A percentile compares a stretch with the other conserved stretches of the same genome.
Conservation (phyloP, 2,888 invertebrate genomes). For the Catocala fraxini region DNA sequence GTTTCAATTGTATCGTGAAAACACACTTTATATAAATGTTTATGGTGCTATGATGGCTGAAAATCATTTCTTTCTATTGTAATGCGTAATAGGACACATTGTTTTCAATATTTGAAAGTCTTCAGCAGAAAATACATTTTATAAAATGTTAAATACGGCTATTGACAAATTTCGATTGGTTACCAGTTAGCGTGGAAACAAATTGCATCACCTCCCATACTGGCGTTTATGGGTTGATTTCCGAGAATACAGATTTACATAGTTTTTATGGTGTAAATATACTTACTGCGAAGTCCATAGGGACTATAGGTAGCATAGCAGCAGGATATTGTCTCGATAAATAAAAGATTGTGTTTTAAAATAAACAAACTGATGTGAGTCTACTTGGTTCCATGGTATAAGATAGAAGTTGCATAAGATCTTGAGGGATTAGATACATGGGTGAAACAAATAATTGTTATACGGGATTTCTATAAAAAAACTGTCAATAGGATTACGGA, state of each 20-base stretch:
- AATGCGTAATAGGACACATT: conserved; percentile 1
- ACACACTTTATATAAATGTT: not conserved
- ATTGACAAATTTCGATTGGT: not conserved
- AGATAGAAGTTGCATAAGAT: too few species aligned
- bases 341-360: too few species aligned
- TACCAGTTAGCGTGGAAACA: not conserved
- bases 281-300: too few species aligned
- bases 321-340: too few species aligned
- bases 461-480: too few species aligned
- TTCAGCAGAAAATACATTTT: not conserved
- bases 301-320: too few species aligned
- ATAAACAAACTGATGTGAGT: too few species aligned
- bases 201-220: not conserved
- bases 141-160: not conserved
- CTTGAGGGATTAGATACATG: too few species aligned
- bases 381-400: too few species aligned
- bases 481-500: too few species aligned
- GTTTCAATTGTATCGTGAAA: not conserved
- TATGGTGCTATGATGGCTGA: conserved; percentile 1
- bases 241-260: not conserved
- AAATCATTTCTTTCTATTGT: conserved; percentile 7
- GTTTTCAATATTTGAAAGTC: conserved; percentile 1
- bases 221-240: not conserved
- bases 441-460: too few species aligned
- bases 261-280: too few species aligned